phyloP scores from a whole-genome alignment of 2,888 invertebrate species.

The Drosophila imparisetae region DNA sequence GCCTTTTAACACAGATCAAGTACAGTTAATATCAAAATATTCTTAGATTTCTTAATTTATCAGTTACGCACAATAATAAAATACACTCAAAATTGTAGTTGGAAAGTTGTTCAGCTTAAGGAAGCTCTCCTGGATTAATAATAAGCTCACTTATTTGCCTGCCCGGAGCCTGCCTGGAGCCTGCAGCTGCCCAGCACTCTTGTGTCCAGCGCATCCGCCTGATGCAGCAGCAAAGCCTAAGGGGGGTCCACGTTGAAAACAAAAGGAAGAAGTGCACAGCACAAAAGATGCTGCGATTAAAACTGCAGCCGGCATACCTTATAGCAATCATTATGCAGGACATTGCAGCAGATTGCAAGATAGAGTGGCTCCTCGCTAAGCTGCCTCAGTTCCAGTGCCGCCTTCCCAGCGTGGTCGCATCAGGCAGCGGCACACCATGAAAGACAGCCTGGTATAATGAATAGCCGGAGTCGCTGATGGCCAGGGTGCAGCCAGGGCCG shows the following conservation, averaged over 20 bases:
- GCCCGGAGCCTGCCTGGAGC: slow-evolving; percentile 88
- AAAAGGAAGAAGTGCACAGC: slow-evolving; percentile 16
- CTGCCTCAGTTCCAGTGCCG: slow-evolving; percentile 88
- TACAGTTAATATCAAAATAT: not conserved
- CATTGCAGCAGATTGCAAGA: slow-evolving; percentile 87
- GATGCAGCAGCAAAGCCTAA: slow-evolving; percentile 89
- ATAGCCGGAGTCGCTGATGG: slow-evolving; percentile 90
- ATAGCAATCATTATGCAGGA: slow-evolving; percentile 89
- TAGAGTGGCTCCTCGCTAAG: slow-evolving; percentile 88
- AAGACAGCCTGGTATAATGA: slow-evolving; percentile 91
- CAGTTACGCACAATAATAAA: not conserved
- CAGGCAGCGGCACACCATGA: slow-evolving; percentile 90
- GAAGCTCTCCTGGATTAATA: not conserved
- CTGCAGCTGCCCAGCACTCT: slow-evolving; percentile 87
- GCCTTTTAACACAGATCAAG: not conserved
- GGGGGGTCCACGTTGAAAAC: slow-evolving; percentile 55
- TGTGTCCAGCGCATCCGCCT: slow-evolving; percentile 92
- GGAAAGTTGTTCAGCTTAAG: not conserved
- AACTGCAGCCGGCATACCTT: slow-evolving; percentile 74
- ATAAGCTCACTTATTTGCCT: slow-evolving; percentile 85
- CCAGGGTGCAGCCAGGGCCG: slow-evolving; percentile 85
- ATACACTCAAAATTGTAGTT: not conserved
- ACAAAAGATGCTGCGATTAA: slow-evolving; percentile 21
- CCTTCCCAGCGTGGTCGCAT: slow-evolving; percentile 92
- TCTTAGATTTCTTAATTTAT: not conserved